These are phyloP conservation scores for Tyto alba DNA, from an alignment of 2,113 vertebrate genomes.

Conservation along the genomic window DNA sequence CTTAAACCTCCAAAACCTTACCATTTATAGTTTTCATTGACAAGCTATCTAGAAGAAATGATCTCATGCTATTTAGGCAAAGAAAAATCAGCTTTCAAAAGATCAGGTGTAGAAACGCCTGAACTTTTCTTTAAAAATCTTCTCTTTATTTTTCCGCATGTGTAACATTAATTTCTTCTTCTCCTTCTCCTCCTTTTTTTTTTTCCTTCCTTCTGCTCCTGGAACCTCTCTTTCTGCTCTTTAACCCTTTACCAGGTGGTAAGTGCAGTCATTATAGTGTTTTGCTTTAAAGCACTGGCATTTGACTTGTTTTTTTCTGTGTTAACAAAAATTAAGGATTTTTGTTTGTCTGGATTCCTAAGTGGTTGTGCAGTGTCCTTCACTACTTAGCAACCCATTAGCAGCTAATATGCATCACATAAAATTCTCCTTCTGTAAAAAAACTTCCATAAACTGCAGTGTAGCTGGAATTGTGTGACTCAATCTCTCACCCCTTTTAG, in stretches of 20 bases:
- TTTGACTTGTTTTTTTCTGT: slow-evolving; percentile 24
- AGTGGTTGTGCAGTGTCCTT: slow-evolving; percentile 10
- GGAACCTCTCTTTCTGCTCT: slow-evolving; percentile 72
- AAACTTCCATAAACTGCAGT: neutral
- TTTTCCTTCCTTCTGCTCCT: slow-evolving; percentile 66
- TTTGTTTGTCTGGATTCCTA: slow-evolving; percentile 9
- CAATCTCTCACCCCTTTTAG: neutral
- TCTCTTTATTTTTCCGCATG: slow-evolving; percentile 36
- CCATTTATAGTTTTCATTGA: neutral
- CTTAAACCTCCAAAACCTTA: neutral
- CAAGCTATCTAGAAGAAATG: neutral
- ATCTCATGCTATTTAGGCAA: neutral
- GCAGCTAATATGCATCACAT: neutral
- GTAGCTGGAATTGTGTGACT: neutral
- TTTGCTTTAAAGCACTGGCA: slow-evolving; percentile 13
- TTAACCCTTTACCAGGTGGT: slow-evolving; percentile 76
- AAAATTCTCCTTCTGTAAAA: neutral
- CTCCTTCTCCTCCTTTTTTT: slow-evolving; percentile 61
- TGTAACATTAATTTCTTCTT: slow-evolving; percentile 63
- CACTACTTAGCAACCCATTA: neutral
- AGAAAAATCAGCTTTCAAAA: neutral
- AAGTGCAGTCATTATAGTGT: slow-evolving; percentile 68
- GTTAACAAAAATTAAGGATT: neutral
- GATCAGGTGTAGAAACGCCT: neutral
- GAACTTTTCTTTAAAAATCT: slow-evolving; percentile 27